These are phyloP conservation scores for Cinara cedri DNA, from an alignment of 2,888 invertebrate genomes.

Conservation along the genomic window DNA sequence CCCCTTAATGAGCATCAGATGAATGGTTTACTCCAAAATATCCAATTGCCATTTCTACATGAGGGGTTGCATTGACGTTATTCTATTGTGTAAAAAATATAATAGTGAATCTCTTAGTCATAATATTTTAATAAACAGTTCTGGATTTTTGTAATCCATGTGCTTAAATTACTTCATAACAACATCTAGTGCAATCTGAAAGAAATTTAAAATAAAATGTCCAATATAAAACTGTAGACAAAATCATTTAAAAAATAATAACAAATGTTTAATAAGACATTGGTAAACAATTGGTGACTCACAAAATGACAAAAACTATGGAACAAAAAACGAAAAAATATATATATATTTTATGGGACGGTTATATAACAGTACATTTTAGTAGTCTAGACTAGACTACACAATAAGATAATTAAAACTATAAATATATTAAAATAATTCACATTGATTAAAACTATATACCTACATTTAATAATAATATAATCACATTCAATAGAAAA, in stretches of 20 bases:
- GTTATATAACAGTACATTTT: constrained; percentile 18
- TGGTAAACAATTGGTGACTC: constrained; percentile 29
- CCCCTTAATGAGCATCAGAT: no score
- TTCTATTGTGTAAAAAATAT: no score
- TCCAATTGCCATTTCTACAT: no score
- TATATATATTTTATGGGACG: constrained; percentile 38
- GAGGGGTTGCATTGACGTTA: no score
- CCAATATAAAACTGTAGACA: background rate
- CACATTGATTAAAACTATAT: constrained; percentile 2
- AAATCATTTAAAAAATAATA: constrained; percentile 39
- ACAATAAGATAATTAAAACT: constrained; percentile 9
- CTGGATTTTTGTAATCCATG: no score
- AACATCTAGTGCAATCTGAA: no score
- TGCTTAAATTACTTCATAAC: no score
- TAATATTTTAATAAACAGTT: no score
- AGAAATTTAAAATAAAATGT: constrained; percentile 2
- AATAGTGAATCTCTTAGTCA: no score
- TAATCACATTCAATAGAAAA: constrained; percentile 38
- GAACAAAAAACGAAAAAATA: constrained; percentile 15
- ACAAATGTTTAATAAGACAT: constrained; percentile 43
- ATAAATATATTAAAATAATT: constrained; percentile 35
- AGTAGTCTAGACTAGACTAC: constrained; percentile 20
- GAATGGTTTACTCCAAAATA: no score
- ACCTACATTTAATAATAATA: constrained; percentile 33
- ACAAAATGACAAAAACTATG: background rate